Conservation (phyloP, 2,888 invertebrate species). For the Sarcophaga variegata region DNA sequence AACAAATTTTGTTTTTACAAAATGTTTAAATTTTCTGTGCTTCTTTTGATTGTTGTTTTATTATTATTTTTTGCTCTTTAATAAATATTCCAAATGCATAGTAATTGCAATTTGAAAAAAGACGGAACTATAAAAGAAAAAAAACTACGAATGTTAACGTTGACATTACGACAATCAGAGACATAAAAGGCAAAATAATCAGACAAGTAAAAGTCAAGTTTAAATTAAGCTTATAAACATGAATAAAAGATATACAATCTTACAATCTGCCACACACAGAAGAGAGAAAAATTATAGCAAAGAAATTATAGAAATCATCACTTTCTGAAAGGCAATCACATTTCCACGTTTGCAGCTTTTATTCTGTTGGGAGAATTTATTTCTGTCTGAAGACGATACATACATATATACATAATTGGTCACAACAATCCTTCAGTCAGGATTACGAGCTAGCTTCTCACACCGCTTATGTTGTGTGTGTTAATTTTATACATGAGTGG, state of each 20-base stretch:
- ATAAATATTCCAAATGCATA: slow-evolving; percentile 1
- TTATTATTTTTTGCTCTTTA: neutral
- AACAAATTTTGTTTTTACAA: too few species aligned
- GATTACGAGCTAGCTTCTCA: too few species aligned
- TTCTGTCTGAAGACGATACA: too few species aligned
- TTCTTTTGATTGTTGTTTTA: too few species aligned
- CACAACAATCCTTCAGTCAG: too few species aligned
- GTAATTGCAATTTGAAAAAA: slow-evolving; percentile 30
- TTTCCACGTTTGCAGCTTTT: too few species aligned
- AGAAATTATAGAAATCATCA: neutral
- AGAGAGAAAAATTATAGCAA: neutral
- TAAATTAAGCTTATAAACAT: slow-evolving; percentile 68
- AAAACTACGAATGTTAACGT: slow-evolving; percentile 66
- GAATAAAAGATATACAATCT: slow-evolving; percentile 20
- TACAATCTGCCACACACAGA: neutral
- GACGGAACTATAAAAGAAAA: neutral
- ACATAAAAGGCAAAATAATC: slow-evolving; percentile 67
- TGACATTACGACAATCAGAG: slow-evolving; percentile 65
- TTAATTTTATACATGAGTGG: too few species aligned
- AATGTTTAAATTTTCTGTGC: too few species aligned
- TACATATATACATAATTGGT: too few species aligned
- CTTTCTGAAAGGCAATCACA: too few species aligned
- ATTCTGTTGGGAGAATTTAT: too few species aligned
- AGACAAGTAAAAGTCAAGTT: slow-evolving; percentile 69
- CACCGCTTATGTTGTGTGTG: too few species aligned